Conservation (phyloP, 2,797 vertebrate genomes). For the Galaxias olidus region DNA sequence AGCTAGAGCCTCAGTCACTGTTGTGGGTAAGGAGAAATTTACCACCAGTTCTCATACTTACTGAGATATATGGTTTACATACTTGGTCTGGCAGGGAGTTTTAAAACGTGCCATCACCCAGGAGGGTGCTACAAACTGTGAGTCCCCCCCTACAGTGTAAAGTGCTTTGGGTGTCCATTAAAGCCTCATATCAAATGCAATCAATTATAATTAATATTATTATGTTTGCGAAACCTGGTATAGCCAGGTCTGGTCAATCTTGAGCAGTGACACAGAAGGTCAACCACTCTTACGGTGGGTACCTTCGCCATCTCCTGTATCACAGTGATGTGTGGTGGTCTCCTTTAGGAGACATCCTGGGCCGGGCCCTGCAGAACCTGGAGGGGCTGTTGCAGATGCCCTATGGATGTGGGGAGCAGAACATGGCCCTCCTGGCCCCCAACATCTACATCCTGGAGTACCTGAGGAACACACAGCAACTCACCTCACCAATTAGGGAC, state of each 20-base stretch:
- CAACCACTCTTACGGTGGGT: background rate
- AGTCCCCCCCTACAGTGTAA: no score
- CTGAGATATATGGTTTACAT: no score
- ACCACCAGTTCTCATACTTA: background rate
- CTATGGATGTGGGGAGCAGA: constrained; percentile 82
- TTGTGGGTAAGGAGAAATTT: constrained; percentile 68
- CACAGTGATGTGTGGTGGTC: constrained; percentile 13
- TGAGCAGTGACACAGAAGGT: background rate
- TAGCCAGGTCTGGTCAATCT: no score
- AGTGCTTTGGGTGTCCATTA: no score
- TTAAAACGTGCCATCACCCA: no score
- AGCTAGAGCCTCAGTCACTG: constrained; percentile 63
- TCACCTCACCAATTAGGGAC: constrained; percentile 61
- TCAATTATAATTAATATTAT: background rate
- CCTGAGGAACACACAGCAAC: constrained; percentile 74
- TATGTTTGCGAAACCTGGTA: no score
- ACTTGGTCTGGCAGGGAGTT: no score
- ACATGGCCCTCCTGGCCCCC: constrained; percentile 77
- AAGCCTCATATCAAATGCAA: no score
- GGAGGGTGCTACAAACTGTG: no score
- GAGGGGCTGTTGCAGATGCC: constrained; percentile 79
- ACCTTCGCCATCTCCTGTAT: no score
- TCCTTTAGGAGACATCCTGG: constrained; percentile 81
- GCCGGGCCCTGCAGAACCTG: constrained; percentile 77
- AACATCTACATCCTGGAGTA: constrained; percentile 82